Conservation (phyloP, 2,113 vertebrate species). For the Ptilonorhynchus violaceus region DNA sequence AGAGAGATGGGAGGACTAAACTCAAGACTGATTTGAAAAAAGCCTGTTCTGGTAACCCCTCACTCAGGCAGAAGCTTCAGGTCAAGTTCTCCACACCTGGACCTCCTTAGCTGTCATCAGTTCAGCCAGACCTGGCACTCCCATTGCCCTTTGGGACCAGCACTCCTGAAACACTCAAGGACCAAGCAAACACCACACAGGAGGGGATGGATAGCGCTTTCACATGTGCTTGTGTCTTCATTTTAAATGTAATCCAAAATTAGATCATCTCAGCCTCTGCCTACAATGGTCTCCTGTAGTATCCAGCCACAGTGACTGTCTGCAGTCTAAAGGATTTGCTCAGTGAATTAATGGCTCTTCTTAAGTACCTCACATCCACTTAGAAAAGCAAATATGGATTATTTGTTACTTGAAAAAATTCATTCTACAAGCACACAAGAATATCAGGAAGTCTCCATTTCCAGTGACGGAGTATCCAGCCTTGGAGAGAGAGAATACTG, state of each 20-base stretch:
- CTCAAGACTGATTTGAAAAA: background rate
- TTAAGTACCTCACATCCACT: background rate
- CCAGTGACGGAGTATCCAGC: background rate
- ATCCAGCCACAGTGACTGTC: background rate
- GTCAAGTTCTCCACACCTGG: background rate
- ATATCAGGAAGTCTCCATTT: background rate
- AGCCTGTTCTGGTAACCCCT: accelerated
- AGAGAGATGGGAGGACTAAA: background rate
- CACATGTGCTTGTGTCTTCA: background rate
- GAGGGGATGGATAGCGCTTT: background rate
- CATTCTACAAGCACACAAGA: background rate
- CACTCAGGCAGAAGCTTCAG: background rate
- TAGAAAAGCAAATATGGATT: background rate
- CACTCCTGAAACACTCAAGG: background rate
- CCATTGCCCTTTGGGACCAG: background rate
- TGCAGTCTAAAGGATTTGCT: background rate
- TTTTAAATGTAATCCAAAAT: too few relatives aligned
- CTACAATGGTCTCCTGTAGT: background rate
- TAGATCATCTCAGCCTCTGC: background rate
- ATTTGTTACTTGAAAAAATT: background rate
- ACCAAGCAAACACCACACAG: background rate
- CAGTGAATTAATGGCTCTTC: background rate
- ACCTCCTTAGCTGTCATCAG: background rate
- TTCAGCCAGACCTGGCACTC: background rate
- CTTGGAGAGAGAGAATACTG: background rate